Conservation (phyloP, 2,888 invertebrate species). For the Trichopria drosophilae region DNA sequence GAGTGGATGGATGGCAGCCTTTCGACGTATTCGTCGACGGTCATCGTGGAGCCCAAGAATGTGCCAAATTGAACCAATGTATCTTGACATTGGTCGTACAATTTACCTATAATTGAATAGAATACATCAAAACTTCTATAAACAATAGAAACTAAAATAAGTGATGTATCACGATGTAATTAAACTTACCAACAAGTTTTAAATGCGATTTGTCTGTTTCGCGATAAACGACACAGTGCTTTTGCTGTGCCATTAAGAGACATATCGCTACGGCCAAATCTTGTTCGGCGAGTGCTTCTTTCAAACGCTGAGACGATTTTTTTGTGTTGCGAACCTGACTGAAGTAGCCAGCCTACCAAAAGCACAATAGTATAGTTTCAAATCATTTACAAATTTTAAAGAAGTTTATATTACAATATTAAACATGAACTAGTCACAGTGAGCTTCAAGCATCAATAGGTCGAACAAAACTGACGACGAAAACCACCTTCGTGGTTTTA, state of each 20-base stretch:
- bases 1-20: conserved; percentile 85
- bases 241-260: conserved; percentile 94
- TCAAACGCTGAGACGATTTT: conserved; percentile 89
- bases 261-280: conserved; percentile 92
- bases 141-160: conserved; percentile 9
- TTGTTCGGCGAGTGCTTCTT: conserved; percentile 92
- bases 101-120: conserved; percentile 60
- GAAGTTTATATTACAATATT: neutral
- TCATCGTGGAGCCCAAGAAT: conserved; percentile 90
- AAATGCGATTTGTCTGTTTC: conserved; percentile 80
- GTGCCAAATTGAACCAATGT: conserved; percentile 97
- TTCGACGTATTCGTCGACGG: conserved; percentile 91
- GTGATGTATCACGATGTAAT: neutral
- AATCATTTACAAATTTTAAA: conserved; percentile 4
- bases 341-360: conserved; percentile 88
- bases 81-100: conserved; percentile 94
- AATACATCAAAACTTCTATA: neutral
- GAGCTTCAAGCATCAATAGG: no score
- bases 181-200: conserved; percentile 75
- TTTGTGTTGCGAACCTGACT: conserved; percentile 96
- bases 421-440: no score
- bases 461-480: no score
- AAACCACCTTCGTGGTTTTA: no score
- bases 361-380: no score
- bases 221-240: conserved; percentile 90